Evolutionary conservation across 53 echinoderm and acorn worm species (phyloP), one percentile per base, ranked within the genome.

Genomic region (Temnopleurus reevesii): DNA sequence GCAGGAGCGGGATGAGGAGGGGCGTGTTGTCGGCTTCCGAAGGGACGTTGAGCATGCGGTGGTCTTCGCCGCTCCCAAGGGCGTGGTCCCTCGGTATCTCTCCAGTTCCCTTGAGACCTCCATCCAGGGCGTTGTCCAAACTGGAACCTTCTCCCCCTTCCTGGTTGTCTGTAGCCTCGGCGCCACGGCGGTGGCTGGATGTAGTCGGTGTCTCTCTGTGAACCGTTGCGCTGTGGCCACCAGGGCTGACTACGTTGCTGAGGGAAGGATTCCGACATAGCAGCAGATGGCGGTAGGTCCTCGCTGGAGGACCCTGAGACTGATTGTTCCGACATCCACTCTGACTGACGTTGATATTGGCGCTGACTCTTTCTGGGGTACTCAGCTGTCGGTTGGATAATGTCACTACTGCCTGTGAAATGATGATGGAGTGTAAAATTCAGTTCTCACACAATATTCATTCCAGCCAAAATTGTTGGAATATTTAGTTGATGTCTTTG

Each of bases 341-440:
- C 29, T 12, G 86, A 30, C 47, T 86, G 86, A 0, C 64, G 30
- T 46, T 15, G 29, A 8, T 47, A 25, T 51, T 28, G 45, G 24
- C 26, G 18, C 21, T 63, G 25, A 25, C 29, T 61, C 9, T 63
- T 64, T 3, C 49, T 27, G 36, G 41, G 1, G 47, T 44, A 27
- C 12, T 51, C 51, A 9, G 24, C 12, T 8, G 25, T 63, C 2
- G 30, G 29, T 9, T 45, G 63, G 27, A 86, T 43, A 27, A 63
- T 63, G 63, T 86, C 86, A 46, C 64, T 83, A 35, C 83, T 83
- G 36, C 83, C 83, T 83, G 19, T 38, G 26, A 44, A n/a, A n/a
- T n/a, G n/a, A n/a, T n/a, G n/a, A n/a, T n/a, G n/a, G n/a, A n/a
- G n/a, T n/a, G n/a, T n/a, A n/a, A n/a, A n/a, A n/a, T n/a, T n/a